These are phyloP conservation scores for Creontiades dilutus DNA, from an alignment of 2,888 invertebrate species.

Conservation along the genomic window DNA sequence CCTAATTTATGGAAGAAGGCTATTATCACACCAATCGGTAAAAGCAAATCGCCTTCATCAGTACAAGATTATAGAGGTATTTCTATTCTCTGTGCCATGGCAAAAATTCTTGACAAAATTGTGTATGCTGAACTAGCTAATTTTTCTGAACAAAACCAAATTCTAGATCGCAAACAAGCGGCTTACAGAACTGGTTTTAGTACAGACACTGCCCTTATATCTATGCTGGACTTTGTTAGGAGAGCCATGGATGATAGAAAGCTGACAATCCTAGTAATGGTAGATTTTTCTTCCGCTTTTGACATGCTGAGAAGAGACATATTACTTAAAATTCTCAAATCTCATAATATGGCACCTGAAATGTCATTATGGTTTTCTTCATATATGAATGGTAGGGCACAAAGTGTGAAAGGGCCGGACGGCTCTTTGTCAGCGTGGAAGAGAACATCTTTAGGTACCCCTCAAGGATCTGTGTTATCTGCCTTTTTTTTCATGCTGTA, in stretches of 20 bases:
- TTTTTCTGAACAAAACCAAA: background rate
- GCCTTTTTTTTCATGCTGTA: background rate
- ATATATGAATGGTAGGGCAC: background rate
- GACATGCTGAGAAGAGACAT: background rate
- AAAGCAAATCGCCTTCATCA: background rate
- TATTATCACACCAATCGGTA: background rate
- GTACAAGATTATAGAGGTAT: background rate
- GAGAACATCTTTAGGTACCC: background rate
- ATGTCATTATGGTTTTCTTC: background rate
- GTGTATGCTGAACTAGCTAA: background rate
- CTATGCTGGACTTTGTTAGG: background rate
- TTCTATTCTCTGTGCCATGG: background rate
- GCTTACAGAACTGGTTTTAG: slow-evolving; percentile 30
- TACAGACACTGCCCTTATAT: slow-evolving; percentile 32
- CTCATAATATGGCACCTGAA: background rate
- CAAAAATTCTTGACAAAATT: slow-evolving; percentile 6
- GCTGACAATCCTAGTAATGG: background rate
- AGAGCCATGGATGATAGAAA: background rate
- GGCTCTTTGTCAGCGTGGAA: background rate
- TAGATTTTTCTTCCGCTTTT: background rate
- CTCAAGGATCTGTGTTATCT: background rate
- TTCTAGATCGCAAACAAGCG: slow-evolving; percentile 25
- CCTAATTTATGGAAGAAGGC: slow-evolving; percentile 34
- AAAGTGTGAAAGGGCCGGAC: background rate
- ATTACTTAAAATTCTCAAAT: background rate